Conservation (phyloP, 2,113 vertebrate species). For the Otis tarda region DNA sequence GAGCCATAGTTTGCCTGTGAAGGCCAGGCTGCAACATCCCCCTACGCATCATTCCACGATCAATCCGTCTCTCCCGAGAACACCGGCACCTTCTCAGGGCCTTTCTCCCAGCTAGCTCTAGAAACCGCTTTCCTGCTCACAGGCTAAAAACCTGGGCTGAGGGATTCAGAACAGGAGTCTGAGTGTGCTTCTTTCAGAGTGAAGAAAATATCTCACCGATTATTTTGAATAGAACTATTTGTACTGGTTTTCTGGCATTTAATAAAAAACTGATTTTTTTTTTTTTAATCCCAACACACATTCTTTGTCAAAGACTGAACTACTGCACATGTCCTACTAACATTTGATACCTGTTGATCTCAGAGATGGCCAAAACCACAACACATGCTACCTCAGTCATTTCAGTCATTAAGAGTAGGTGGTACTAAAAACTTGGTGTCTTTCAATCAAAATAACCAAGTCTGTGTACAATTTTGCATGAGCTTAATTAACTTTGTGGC, state of each 20-base stretch:
- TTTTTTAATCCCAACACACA: neutral
- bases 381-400: accelerated
- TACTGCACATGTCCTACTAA: neutral
- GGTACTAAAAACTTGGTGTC: neutral
- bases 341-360: neutral
- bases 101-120: neutral
- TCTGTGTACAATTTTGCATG: neutral
- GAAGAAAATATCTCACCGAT: neutral
- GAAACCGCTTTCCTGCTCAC: too few relatives aligned
- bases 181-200: neutral
- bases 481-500: neutral
- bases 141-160: neutral
- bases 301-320: neutral
- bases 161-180: neutral
- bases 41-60: neutral
- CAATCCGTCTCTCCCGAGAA: neutral
- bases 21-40: neutral
- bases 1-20: too few relatives aligned
- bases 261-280: neutral
- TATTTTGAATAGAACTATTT: neutral
- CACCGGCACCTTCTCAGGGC: too few relatives aligned
- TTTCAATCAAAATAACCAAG: neutral
- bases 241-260: neutral
- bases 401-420: neutral
- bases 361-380: too few relatives aligned